Evolutionary conservation across 2,888 invertebrate genomes (phyloP).

Genomic region (Sesamia inferens): DNA sequence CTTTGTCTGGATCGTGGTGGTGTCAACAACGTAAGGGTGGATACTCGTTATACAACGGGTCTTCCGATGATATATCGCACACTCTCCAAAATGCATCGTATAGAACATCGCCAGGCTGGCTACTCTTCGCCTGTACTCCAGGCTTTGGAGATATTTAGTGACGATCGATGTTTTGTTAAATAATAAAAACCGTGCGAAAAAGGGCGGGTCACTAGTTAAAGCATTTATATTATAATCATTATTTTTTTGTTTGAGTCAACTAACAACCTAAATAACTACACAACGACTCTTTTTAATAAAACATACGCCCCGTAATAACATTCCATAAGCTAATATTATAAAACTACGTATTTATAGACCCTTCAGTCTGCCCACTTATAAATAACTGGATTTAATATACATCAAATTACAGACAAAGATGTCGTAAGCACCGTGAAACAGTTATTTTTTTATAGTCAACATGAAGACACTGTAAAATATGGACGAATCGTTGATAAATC

Average conservation of each 20-base stretch:
- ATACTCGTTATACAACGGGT: no score
- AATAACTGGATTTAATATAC: slow-evolving; percentile 19
- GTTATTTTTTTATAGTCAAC: slow-evolving; percentile 33
- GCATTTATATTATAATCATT: neutral
- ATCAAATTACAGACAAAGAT: slow-evolving; percentile 32
- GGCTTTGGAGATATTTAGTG: no score
- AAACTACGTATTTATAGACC: slow-evolving; percentile 24
- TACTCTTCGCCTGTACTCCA: no score
- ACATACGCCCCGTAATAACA: neutral
- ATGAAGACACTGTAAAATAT: slow-evolving; percentile 14
- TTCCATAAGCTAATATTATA: neutral
- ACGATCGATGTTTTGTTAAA: neutral
- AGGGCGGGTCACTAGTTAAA: neutral
- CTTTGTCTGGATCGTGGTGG: no score
- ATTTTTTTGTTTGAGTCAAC: neutral
- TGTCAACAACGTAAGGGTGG: no score
- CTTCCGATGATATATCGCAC: no score
- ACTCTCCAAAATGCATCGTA: no score
- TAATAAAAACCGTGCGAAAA: neutral
- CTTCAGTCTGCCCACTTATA: neutral
- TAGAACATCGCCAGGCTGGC: no score
- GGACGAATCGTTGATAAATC: slow-evolving; percentile 35
- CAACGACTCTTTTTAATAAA: neutral
- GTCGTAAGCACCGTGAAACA: slow-evolving; percentile 2
- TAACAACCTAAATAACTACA: neutral